Evolutionary conservation across 2,797 vertebrate genomes (phyloP).

Genomic region (Enteromius radiatus): DNA sequence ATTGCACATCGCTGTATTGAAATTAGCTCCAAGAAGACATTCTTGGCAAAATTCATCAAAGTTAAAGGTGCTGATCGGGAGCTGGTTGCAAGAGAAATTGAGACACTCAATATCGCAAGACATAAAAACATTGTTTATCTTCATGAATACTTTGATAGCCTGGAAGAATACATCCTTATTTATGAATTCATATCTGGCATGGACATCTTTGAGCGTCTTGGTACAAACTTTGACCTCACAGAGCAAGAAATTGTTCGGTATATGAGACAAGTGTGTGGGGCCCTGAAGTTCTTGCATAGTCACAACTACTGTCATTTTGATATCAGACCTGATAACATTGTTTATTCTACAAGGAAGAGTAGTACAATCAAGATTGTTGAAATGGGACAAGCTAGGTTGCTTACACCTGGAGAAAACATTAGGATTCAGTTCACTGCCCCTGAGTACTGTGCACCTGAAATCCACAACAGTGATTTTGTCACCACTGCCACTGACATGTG

Average conservation of each 20-base stretch:
- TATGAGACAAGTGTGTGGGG: constrained; percentile 89
- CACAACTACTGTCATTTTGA: constrained; percentile 93
- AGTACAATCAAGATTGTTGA: constrained; percentile 92
- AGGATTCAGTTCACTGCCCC: constrained; percentile 92
- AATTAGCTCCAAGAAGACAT: constrained; percentile 95
- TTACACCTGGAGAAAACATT: constrained; percentile 95
- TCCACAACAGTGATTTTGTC: constrained; percentile 93
- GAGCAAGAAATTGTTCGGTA: constrained; percentile 95
- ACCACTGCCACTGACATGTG: constrained; percentile 97
- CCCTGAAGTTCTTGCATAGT: constrained; percentile 89
- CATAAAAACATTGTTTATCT: constrained; percentile 92
- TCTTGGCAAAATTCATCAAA: constrained; percentile 97
- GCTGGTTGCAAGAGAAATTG: constrained; percentile 95
- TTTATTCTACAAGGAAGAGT: constrained; percentile 92
- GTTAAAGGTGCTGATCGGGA: constrained; percentile 96
- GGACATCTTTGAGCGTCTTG: constrained; percentile 97
- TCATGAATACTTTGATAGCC: constrained; percentile 96
- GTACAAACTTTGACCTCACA: constrained; percentile 91
- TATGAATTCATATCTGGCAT: constrained; percentile 97
- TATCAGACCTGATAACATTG: constrained; percentile 94
- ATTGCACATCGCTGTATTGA: constrained; percentile 92
- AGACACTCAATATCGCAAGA: constrained; percentile 90
- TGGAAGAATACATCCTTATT: constrained; percentile 96
- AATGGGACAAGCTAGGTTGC: constrained; percentile 93
- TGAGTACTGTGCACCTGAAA: constrained; percentile 94